Evolutionary conservation across 2,113 vertebrate genomes (phyloP).

Genomic region (Nycticryphes semicollaris): DNA sequence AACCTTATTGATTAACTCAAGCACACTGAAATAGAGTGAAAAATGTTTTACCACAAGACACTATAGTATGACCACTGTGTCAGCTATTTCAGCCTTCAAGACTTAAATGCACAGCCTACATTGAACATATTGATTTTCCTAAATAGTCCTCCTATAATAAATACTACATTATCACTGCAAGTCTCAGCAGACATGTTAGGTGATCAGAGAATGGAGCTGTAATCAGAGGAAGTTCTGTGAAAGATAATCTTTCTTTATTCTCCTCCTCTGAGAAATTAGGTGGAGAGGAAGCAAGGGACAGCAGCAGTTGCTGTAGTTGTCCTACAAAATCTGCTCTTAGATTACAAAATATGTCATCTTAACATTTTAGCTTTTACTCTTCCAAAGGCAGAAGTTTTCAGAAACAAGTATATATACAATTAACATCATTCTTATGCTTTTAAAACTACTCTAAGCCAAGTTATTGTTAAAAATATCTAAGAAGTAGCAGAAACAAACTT

Average conservation of each 20-base stretch:
- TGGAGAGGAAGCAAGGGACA: constrained; percentile 63
- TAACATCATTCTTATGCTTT: not conserved
- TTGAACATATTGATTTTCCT: constrained; percentile 77
- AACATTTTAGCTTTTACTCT: constrained; percentile 24
- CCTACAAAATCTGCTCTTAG: constrained; percentile 70
- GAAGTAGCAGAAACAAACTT: not conserved
- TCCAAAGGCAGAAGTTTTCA: constrained; percentile 24
- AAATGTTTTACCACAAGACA: constrained; percentile 81
- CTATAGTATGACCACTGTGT: constrained; percentile 75
- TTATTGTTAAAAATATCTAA: not conserved
- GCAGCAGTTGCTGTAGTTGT: constrained; percentile 67
- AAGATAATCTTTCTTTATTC: constrained; percentile 80
- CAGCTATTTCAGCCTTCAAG: constrained; percentile 75
- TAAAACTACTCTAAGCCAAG: not conserved
- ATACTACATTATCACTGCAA: constrained; percentile 81
- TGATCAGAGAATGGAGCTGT: constrained; percentile 79
- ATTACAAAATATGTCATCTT: not conserved
- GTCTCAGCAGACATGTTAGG: constrained; percentile 74
- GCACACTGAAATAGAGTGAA: constrained; percentile 78
- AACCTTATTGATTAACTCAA: constrained; percentile 79
- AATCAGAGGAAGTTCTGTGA: constrained; percentile 83
- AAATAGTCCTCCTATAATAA: constrained; percentile 80
- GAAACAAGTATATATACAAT: not conserved
- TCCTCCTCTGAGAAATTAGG: constrained; percentile 71
- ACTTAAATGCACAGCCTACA: constrained; percentile 75